Evolutionary conservation across 1,140 invertebrate species (phyloP), one percentile per base, ranked within the genome.

Genomic region (Luehdorfia chinensis): DNA sequence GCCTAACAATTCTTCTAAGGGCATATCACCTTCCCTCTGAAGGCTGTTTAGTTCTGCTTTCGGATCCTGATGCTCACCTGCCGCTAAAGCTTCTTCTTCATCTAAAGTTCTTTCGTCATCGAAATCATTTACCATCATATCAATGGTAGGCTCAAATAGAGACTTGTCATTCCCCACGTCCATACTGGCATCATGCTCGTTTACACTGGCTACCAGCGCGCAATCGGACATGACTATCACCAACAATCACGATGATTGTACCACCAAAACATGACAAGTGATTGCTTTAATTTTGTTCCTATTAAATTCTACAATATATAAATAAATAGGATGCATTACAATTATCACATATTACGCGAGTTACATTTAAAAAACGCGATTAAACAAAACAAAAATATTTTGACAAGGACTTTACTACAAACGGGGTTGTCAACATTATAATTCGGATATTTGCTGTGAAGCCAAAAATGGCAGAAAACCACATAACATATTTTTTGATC

Each of bases 111-210:
- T 90, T 80, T 98, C 97, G 88, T 98, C 97, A 87, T 98, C 97
- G 89, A 96, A 98, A 87, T 98, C 96, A 92, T 98, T 95, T 47
- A 98, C 92, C 89, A 98, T 93, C 95, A 98, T 96, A 84, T 97
- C 96, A 77, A 91, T 88, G 57, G 91, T 90, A 54, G 90, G 91
- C 71, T 92, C 90, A 64, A 92, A 92, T 57, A 87, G 80, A 70
- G 85, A 84, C 69, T 87, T 87, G 63, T 87, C 85, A 67, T 79
- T 81, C 54, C 79, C 79, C 79, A 84, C 75, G 62, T 87, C 86
- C 84, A 85, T 85, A 66, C 74, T 85, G 64, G 83, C 83, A 87
- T 87, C 84, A 73, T 85, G 86, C 69, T 87, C 86, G 72, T 63
- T 80, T 81, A 77, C 78, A 83, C 64, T 84, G 66, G 79, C 58